Percentiles rank a stretch among this genome's conserved stretches.
Evolutionary conservation across 2,113 vertebrate genomes (phyloP).

Genomic region (Mastomys coucha): DNA sequence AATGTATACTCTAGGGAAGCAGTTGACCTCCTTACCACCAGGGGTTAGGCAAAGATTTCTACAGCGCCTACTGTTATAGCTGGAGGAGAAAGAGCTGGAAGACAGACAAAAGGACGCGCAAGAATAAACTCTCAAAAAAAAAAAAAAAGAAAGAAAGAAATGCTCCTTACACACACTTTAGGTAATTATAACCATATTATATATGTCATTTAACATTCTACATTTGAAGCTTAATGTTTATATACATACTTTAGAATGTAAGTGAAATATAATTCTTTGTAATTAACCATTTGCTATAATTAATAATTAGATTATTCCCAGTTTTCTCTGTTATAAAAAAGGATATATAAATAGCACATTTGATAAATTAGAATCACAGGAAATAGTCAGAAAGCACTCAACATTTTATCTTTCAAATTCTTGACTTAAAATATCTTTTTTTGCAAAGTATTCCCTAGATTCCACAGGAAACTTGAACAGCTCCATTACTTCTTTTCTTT

Average conservation of each 20-base stretch:
- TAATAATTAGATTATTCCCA: background rate
- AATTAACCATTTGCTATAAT: background rate
- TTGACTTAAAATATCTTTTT: background rate
- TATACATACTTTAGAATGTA: background rate
- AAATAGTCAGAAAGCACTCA: background rate
- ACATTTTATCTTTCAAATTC: conserved; percentile 23
- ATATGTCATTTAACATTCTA: background rate
- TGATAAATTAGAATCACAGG: background rate
- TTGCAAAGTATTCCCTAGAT: background rate
- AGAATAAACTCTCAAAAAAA: too few relatives aligned
- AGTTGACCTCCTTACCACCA: background rate
- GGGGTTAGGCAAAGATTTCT: background rate
- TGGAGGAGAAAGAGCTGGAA: background rate
- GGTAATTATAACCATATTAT: background rate
- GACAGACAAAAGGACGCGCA: background rate
- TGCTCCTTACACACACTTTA: background rate
- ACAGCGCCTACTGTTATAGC: background rate
- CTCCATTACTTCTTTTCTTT: background rate
- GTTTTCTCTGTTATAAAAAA: background rate
- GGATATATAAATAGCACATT: background rate
- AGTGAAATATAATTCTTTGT: background rate
- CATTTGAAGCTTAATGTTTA: background rate
- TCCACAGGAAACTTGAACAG: background rate
- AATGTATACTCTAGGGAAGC: background rate
- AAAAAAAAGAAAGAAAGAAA: too few relatives aligned